Percentiles rank a stretch among this genome's conserved stretches.
Conservation (phyloP, 2,113 vertebrate species). For the Burhinus bistriatus region DNA sequence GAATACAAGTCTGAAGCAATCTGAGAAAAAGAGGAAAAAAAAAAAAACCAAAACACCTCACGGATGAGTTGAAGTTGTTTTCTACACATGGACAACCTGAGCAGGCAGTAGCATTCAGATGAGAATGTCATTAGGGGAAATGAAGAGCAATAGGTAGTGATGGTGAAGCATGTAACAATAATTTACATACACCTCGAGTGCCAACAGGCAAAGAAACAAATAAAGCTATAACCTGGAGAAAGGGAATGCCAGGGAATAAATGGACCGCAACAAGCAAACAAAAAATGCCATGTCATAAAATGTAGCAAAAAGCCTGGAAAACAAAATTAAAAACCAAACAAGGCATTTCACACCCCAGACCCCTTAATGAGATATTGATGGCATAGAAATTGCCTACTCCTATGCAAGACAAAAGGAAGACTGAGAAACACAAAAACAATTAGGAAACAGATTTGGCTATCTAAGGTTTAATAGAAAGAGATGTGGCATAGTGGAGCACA, state of each 20-base stretch:
- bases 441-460: constrained; percentile 50
- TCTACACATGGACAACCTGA: not conserved
- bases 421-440: constrained; percentile 62
- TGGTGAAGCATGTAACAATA: constrained; percentile 18
- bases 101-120: not conserved
- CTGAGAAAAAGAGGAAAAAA: accelerated
- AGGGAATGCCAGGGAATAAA: constrained; percentile 41
- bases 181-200: constrained; percentile 25
- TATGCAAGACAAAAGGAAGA: constrained; percentile 56
- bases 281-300: constrained; percentile 42
- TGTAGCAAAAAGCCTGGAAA: constrained; percentile 9
- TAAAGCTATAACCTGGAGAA: constrained; percentile 42
- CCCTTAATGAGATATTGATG: constrained; percentile 65
- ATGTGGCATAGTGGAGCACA: constrained; percentile 55
- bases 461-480: constrained; percentile 50
- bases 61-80: not conserved
- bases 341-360: not conserved
- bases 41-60: not conserved
- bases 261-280: constrained; percentile 7
- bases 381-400: constrained; percentile 48
- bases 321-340: constrained; percentile 25
- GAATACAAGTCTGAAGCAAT: not conserved
- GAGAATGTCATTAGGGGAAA: constrained; percentile 21
- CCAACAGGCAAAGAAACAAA: constrained; percentile 26
- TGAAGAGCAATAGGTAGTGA: constrained; percentile 48